A percentile compares a stretch with the other conserved stretches of the same genome.
phyloP scores from a whole-genome alignment of 2,888 invertebrate genomes.

The Amphipyra berbera region DNA sequence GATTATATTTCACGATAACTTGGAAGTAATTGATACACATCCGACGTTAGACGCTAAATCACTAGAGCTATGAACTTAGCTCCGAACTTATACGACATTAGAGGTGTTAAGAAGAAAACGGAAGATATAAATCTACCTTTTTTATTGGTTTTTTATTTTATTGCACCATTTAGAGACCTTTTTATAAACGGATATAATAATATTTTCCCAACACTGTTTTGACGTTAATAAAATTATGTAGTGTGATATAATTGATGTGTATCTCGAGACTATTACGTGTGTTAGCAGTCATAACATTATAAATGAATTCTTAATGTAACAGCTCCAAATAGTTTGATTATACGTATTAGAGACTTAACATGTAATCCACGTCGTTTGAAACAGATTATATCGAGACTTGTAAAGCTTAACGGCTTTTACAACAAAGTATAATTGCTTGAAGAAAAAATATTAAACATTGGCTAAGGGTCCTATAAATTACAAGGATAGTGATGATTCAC shows the following conservation, averaged over 20 bases:
- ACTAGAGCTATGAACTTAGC: slow-evolving; percentile 40
- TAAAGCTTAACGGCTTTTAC: slow-evolving; percentile 40
- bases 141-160: slow-evolving; percentile 45
- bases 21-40: slow-evolving; percentile 51
- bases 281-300: slow-evolving; percentile 53
- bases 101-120: slow-evolving; percentile 50
- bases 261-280: slow-evolving; percentile 47
- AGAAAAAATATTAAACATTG: slow-evolving; percentile 38
- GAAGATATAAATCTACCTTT: slow-evolving; percentile 51
- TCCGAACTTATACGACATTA: slow-evolving; percentile 23
- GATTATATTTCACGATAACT: slow-evolving; percentile 53
- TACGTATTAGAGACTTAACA: slow-evolving; percentile 47
- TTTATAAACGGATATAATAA: slow-evolving; percentile 35
- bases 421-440: slow-evolving; percentile 44
- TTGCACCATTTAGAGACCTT: slow-evolving; percentile 34
- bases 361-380: slow-evolving; percentile 49
- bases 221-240: slow-evolving; percentile 48
- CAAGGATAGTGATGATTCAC: slow-evolving; percentile 51
- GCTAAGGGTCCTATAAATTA: slow-evolving; percentile 45
- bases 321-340: slow-evolving; percentile 52
- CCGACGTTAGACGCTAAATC: slow-evolving; percentile 46
- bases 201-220: slow-evolving; percentile 37
- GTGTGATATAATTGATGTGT: slow-evolving; percentile 53
- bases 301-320: slow-evolving; percentile 50
- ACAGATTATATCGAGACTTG: slow-evolving; percentile 45